Evolutionary conservation across 1,140 invertebrate genomes (phyloP).

Genomic region (Vollenhovia emeryi): DNA sequence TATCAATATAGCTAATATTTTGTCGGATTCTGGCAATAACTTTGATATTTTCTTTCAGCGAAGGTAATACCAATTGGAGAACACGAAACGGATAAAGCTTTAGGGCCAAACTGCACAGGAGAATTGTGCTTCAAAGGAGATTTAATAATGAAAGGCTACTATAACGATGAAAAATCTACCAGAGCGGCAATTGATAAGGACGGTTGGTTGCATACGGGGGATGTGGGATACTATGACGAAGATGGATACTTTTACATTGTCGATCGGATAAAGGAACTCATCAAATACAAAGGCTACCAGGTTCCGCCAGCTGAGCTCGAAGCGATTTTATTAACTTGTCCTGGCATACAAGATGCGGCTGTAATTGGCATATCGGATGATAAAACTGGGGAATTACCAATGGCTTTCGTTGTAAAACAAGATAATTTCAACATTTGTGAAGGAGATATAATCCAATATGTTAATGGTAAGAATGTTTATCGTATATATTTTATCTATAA

Average conservation of each 20-base stretch:
- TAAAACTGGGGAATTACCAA: slow-evolving; percentile 89
- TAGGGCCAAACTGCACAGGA: slow-evolving; percentile 88
- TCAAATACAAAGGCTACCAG: slow-evolving; percentile 89
- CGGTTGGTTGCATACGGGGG: slow-evolving; percentile 91
- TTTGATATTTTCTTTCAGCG: slow-evolving; percentile 59
- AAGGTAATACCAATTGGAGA: slow-evolving; percentile 73
- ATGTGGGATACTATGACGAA: slow-evolving; percentile 90
- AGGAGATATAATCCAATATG: slow-evolving; percentile 84
- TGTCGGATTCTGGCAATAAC: neutral
- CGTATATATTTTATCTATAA: neutral
- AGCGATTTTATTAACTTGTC: slow-evolving; percentile 88
- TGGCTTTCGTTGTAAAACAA: slow-evolving; percentile 89
- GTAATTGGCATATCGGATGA: slow-evolving; percentile 90
- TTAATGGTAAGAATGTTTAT: slow-evolving; percentile 79
- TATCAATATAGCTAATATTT: neutral
- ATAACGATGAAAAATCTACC: slow-evolving; percentile 69
- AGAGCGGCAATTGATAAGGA: slow-evolving; percentile 84
- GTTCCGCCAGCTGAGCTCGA: slow-evolving; percentile 86
- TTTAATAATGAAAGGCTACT: slow-evolving; percentile 78
- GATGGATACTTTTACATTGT: slow-evolving; percentile 88
- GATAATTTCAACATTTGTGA: slow-evolving; percentile 81
- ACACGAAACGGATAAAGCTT: slow-evolving; percentile 77
- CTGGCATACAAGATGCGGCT: slow-evolving; percentile 89
- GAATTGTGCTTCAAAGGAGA: slow-evolving; percentile 87
- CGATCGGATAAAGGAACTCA: slow-evolving; percentile 91